These are phyloP conservation scores for Oligia latruncula DNA, from an alignment of 2,888 invertebrate species.

Conservation along the genomic window DNA sequence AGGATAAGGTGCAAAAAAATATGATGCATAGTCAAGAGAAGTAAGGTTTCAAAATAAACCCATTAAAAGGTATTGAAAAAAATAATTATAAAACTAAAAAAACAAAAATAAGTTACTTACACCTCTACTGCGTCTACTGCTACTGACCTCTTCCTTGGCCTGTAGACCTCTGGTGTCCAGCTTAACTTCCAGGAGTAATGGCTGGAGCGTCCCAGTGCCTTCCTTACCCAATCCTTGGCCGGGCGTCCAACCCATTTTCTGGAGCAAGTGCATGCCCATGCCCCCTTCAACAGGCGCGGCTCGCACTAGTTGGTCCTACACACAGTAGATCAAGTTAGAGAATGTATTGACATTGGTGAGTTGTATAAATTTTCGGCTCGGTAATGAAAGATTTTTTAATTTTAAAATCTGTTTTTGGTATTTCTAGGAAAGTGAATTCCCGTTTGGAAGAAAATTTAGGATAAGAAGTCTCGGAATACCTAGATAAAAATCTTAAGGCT, in stretches of 20 bases:
- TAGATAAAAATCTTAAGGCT: background rate
- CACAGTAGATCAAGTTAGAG: slow-evolving; percentile 53
- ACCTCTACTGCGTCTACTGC: slow-evolving; percentile 75
- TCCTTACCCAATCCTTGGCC: slow-evolving; percentile 99
- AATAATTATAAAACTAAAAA: background rate
- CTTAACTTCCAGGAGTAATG: slow-evolving; percentile 98
- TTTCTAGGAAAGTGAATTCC: slow-evolving; percentile 3
- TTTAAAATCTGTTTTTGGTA: background rate
- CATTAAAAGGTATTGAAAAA: background rate
- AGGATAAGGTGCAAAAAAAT: background rate
- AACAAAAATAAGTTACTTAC: slow-evolving; percentile 74
- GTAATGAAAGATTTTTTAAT: background rate
- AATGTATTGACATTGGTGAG: slow-evolving; percentile 23
- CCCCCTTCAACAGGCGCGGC: slow-evolving; percentile 98
- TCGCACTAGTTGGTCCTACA: slow-evolving; percentile 96
- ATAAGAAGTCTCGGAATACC: background rate
- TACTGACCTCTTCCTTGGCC: slow-evolving; percentile 92
- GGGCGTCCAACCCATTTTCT: slow-evolving; percentile 99
- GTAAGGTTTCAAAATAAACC: background rate
- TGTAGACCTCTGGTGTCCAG: slow-evolving; percentile 97
- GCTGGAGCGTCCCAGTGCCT: slow-evolving; percentile 97
- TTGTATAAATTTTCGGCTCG: slow-evolving; percentile 18
- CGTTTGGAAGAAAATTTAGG: background rate
- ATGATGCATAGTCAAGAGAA: background rate
- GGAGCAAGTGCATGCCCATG: slow-evolving; percentile 98